These are phyloP conservation scores for Andrena haemorrhoa DNA, from an alignment of 2,888 invertebrate species.

Conservation along the genomic window DNA sequence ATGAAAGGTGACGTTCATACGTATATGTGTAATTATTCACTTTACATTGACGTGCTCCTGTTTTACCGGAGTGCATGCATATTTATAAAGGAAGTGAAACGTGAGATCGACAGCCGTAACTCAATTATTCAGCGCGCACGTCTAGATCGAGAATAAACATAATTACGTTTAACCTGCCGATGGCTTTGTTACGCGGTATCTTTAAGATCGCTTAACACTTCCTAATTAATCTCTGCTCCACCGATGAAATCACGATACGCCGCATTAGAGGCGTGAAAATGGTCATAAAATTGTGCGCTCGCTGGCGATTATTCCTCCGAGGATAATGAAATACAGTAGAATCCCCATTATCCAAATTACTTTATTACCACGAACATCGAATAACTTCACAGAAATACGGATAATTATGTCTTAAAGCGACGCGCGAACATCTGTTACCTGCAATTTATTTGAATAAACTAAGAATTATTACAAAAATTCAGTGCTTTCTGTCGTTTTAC, in stretches of 20 bases:
- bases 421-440: no score
- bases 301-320: no score
- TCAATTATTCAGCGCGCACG: constrained; percentile 32
- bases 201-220: constrained; percentile 11
- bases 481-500: no score
- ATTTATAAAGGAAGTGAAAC: constrained; percentile 45
- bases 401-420: no score
- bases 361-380: no score
- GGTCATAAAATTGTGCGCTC: neutral
- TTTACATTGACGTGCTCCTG: constrained; percentile 7
- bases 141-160: constrained; percentile 16
- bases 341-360: no score
- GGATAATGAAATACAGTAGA: no score
- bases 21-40: constrained; percentile 7
- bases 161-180: constrained; percentile 30
- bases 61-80: constrained; percentile 27
- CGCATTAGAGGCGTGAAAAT: neutral
- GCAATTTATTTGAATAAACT: no score
- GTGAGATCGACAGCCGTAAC: constrained; percentile 9
- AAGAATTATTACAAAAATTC: no score
- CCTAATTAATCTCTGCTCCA: constrained; percentile 1
- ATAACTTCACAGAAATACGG: no score
- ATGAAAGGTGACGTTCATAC: neutral
- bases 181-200: constrained; percentile 11
- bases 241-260: neutral